Percentiles rank a stretch among this genome's conserved stretches.
These are phyloP conservation scores for Daptonema setosum DNA, from an alignment of 2,888 invertebrate genomes.

Conservation along the genomic window DNA sequence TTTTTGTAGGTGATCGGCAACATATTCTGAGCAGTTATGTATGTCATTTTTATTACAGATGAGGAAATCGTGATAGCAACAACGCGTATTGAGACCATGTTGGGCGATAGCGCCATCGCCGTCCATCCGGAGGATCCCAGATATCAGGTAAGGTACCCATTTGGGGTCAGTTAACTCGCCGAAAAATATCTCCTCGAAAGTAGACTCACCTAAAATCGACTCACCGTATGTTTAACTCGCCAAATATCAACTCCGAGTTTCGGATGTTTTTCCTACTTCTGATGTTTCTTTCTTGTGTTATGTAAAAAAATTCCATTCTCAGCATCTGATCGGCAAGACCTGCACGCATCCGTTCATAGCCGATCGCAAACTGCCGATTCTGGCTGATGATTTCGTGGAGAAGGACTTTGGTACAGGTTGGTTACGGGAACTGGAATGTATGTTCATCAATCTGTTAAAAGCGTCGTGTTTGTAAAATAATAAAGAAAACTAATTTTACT, in stretches of 20 bases:
- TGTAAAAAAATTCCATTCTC: no score
- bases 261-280: no score
- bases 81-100: slow-evolving; percentile 91
- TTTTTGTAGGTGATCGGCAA: background rate
- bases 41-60: slow-evolving; percentile 21
- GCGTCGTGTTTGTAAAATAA: no score
- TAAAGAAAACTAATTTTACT: no score
- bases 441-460: no score
- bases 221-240: no score
- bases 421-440: no score
- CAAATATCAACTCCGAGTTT: no score
- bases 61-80: slow-evolving; percentile 82
- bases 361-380: slow-evolving; percentile 56
- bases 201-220: no score
- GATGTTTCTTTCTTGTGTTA: no score
- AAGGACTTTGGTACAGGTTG: slow-evolving; percentile 76
- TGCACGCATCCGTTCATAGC: slow-evolving; percentile 63
- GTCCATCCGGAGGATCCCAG: slow-evolving; percentile 78
- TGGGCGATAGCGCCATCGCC: slow-evolving; percentile 88
- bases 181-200: no score
- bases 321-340: slow-evolving; percentile 29
- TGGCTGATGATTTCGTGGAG: slow-evolving; percentile 81
- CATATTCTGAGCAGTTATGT: background rate
- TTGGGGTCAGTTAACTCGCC: no score
- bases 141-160: slow-evolving; percentile 31